Evolutionary conservation across 2,888 invertebrate genomes (phyloP).

Genomic region (Diarsia brunnea): DNA sequence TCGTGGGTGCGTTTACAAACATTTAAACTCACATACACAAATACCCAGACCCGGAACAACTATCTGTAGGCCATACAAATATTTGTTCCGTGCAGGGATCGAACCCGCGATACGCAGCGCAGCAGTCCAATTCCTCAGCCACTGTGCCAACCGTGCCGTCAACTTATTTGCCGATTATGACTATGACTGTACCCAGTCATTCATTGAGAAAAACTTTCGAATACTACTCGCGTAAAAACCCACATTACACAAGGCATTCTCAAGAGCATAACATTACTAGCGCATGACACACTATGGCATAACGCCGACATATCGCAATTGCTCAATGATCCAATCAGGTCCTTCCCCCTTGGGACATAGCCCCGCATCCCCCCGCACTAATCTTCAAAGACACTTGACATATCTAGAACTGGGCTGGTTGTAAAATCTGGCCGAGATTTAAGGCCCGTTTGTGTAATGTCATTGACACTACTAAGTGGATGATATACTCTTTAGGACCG

Average conservation of each 20-base stretch:
- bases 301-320: slow-evolving; percentile 78
- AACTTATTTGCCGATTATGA: no score
- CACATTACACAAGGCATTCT: neutral
- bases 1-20: no score
- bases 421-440: slow-evolving; percentile 44
- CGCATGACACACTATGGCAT: slow-evolving; percentile 69
- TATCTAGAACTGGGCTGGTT: slow-evolving; percentile 68
- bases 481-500: slow-evolving; percentile 12
- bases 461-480: slow-evolving; percentile 24
- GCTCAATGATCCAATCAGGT: slow-evolving; percentile 86
- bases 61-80: no score
- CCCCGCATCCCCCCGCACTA: slow-evolving; percentile 39
- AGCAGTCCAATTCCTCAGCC: no score
- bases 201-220: slow-evolving; percentile 6
- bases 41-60: no score
- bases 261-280: neutral
- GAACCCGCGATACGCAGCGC: no score
- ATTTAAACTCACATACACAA: no score
- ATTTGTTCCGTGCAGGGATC: no score
- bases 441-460: slow-evolving; percentile 27
- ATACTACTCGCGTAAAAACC: slow-evolving; percentile 26
- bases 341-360: slow-evolving; percentile 58
- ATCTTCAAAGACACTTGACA: slow-evolving; percentile 65
- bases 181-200: neutral
- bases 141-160: no score